Evolutionary conservation across 2,113 vertebrate genomes (phyloP).

Genomic region (Dermatemys mawii): DNA sequence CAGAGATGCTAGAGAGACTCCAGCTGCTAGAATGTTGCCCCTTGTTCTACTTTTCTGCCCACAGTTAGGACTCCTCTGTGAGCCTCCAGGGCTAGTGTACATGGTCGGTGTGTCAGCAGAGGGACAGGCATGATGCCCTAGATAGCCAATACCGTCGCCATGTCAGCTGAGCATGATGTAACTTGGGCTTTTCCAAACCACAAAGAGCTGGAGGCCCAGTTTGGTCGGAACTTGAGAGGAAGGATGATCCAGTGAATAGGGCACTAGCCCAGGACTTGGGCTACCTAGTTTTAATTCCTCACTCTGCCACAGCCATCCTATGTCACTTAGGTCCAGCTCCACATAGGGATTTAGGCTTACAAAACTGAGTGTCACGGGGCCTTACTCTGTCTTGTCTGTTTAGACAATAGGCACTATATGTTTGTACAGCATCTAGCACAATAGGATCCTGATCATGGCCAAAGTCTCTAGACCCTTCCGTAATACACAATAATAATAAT

Average conservation of each 20-base stretch:
- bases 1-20: neutral
- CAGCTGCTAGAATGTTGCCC: neutral
- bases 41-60: neutral
- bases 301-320: neutral
- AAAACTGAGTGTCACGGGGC: no score
- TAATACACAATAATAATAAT: neutral
- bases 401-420: neutral
- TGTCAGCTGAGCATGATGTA: neutral
- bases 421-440: neutral
- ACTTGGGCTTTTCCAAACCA: neutral
- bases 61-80: neutral
- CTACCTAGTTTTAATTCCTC: neutral
- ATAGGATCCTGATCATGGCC: neutral
- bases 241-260: neutral
- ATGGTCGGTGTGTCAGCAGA: neutral
- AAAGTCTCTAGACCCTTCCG: neutral
- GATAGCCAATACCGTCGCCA: neutral
- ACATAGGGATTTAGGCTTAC: neutral
- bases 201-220: neutral
- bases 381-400: neutral
- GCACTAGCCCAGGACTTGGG: neutral
- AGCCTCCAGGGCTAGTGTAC: neutral
- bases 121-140: accelerated
- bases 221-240: neutral
- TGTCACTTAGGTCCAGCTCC: neutral